A percentile compares a stretch with the other conserved stretches of the same genome.
Evolutionary conservation across 2,797 vertebrate genomes (phyloP).

Genomic region (Artibeus jamaicensis): DNA sequence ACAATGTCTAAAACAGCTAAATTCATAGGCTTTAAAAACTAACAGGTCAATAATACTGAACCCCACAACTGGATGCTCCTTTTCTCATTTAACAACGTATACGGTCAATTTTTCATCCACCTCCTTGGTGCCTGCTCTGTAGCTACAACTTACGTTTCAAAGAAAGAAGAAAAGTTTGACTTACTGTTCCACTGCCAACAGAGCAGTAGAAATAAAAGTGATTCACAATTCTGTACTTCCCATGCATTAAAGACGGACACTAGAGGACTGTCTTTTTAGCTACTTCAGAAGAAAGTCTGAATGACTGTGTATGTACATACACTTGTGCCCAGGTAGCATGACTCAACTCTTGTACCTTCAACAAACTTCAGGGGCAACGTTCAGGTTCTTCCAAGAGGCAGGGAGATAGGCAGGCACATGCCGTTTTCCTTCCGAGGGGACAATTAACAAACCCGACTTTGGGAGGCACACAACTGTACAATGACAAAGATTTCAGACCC

Average conservation of each 20-base stretch:
- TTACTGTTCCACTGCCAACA: neutral
- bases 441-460: neutral
- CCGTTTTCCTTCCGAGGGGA: neutral
- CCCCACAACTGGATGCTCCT: neutral
- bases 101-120: neutral
- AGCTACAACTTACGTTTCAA: neutral
- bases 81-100: neutral
- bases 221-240: neutral
- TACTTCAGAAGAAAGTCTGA: neutral
- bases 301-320: fast-evolving
- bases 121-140: neutral
- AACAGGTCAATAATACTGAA: neutral
- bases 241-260: neutral
- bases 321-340: neutral
- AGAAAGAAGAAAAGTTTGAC: neutral
- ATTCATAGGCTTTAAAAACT: neutral
- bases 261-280: neutral
- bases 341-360: neutral
- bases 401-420: neutral
- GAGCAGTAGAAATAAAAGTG: neutral
- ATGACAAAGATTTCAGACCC: neutral
- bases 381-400: neutral
- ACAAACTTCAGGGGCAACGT: neutral
- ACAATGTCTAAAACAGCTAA: neutral
- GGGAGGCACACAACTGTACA: neutral